A percentile compares a stretch with the other conserved stretches of the same genome.
Conservation (phyloP, 2,888 invertebrate species). For the Acrobasis repandana region DNA sequence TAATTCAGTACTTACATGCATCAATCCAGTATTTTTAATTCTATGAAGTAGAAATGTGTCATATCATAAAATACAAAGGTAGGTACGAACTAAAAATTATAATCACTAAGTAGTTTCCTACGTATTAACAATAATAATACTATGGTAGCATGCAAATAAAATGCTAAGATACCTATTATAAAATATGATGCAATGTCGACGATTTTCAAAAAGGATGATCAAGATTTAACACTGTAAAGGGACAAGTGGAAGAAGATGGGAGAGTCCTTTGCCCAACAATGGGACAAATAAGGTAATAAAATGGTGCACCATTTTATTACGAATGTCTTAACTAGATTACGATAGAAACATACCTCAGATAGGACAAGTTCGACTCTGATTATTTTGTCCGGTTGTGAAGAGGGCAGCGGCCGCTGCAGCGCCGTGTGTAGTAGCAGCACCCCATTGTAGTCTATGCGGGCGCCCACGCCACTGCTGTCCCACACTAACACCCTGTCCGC, state of each 20-base stretch:
- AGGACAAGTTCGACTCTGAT: constrained; percentile 93
- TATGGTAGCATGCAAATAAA: not conserved
- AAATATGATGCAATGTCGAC: constrained; percentile 19
- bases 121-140: too few relatives aligned
- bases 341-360: constrained; percentile 86
- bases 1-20: too few relatives aligned
- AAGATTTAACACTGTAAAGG: too few relatives aligned
- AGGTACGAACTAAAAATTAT: too few relatives aligned
- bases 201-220: too few relatives aligned
- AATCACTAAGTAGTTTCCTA: not conserved
- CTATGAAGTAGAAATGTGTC: too few relatives aligned
- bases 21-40: too few relatives aligned
- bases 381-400: constrained; percentile 87
- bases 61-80: too few relatives aligned
- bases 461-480: constrained; percentile 91
- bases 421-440: constrained; percentile 94
- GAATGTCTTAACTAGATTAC: not conserved
- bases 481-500: constrained; percentile 93
- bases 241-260: too few relatives aligned
- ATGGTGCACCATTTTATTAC: too few relatives aligned
- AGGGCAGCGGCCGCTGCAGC: constrained; percentile 91
- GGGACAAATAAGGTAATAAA: too few relatives aligned
- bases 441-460: constrained; percentile 95
- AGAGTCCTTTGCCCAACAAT: too few relatives aligned
- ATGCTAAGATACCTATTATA: not conserved